Evolutionary conservation across 1,140 invertebrate genomes (phyloP).

Genomic region (Anoplolepis gracilipes): DNA sequence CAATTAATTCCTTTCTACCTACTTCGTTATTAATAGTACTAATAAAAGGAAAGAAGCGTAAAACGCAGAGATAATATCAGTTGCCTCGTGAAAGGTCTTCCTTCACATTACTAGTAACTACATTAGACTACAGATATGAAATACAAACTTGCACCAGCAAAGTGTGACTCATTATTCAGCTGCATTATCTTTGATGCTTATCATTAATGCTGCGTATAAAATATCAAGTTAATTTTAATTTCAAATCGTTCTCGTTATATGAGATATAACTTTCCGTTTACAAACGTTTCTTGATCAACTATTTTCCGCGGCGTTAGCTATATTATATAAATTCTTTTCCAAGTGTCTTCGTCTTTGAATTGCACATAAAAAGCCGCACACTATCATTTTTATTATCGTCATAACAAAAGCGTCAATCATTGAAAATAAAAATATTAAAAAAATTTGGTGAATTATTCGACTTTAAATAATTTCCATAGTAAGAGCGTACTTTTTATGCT

Average conservation of each 20-base stretch:
- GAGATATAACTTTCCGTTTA: background rate
- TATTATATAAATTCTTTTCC: background rate
- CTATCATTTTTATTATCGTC: background rate
- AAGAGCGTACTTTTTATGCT: background rate
- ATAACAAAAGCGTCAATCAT: background rate
- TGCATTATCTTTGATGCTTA: background rate
- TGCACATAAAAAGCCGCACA: too few species aligned
- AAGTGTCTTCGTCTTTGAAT: background rate
- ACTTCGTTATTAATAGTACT: background rate
- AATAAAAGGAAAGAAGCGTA: slow-evolving; percentile 15
- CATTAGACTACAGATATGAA: background rate
- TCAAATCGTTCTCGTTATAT: background rate
- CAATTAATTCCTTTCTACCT: slow-evolving; percentile 16
- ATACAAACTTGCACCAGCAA: slow-evolving; percentile 9
- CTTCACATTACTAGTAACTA: background rate
- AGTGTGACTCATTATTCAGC: background rate
- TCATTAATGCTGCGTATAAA: background rate
- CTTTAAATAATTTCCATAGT: background rate
- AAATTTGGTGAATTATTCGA: background rate
- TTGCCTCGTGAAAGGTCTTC: background rate
- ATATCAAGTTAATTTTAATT: background rate
- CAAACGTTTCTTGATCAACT: background rate
- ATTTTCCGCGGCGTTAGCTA: background rate
- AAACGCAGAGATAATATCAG: background rate
- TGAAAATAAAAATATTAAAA: background rate